These are phyloP conservation scores for Pavo muticus DNA, from an alignment of 2,113 vertebrate species.

Conservation along the genomic window DNA sequence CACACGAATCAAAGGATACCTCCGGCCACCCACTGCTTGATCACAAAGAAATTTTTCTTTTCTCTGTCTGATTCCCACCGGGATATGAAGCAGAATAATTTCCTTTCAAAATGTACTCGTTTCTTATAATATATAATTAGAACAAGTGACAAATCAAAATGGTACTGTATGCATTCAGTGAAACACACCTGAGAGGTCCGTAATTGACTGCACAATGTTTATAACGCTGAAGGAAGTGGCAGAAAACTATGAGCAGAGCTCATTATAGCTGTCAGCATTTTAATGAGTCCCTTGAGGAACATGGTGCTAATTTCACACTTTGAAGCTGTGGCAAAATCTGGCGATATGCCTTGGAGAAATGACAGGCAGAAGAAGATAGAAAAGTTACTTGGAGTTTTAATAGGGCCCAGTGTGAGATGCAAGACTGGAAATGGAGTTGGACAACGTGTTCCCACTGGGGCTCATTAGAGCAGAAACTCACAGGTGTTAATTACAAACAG, in stretches of 20 bases:
- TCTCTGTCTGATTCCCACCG: background rate
- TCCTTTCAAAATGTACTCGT: background rate
- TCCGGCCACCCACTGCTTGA: background rate
- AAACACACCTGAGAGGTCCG: background rate
- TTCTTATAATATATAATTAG: background rate
- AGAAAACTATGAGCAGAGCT: background rate
- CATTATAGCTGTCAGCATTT: background rate
- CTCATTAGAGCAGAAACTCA: background rate
- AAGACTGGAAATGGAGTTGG: accelerated
- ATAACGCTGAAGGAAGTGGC: background rate
- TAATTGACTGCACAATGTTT: background rate
- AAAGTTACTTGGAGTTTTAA: background rate
- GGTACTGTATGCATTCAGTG: background rate
- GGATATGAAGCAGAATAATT: accelerated
- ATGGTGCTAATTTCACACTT: background rate
- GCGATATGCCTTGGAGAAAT: background rate
- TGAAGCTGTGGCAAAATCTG: background rate
- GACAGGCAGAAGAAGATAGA: background rate
- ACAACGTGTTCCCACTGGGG: background rate
- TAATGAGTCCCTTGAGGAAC: background rate
- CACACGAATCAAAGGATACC: background rate
- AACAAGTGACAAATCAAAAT: background rate
- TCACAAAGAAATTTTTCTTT: background rate
- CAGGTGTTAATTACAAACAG: background rate
- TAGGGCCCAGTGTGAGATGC: background rate